phyloP scores from a whole-genome alignment of 1,140 invertebrate species.

The Branchinecta lynchi region DNA sequence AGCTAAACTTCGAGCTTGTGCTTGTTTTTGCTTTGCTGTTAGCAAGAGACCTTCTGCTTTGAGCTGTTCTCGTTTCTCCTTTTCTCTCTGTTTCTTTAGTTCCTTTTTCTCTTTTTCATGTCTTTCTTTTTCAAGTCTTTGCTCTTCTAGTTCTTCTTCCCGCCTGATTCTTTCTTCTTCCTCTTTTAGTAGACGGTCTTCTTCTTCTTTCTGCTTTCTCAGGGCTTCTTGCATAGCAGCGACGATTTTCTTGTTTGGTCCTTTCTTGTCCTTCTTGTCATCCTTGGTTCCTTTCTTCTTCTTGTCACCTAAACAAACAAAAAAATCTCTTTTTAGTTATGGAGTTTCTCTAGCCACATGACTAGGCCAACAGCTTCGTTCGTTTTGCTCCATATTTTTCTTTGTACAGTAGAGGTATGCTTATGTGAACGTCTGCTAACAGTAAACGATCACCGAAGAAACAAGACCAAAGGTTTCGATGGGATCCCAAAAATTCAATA shows the following conservation, averaged over 20 bases:
- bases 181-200: slow-evolving; percentile 56
- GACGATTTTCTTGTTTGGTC: slow-evolving; percentile 57
- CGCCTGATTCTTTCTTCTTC: slow-evolving; percentile 60
- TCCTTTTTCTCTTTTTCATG: slow-evolving; percentile 75
- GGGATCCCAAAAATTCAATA: too few species aligned
- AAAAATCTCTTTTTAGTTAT: slow-evolving; percentile 26
- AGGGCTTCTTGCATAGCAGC: slow-evolving; percentile 77
- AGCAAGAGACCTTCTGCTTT: slow-evolving; percentile 89
- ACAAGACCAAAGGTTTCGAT: too few species aligned
- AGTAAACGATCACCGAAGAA: too few species aligned
- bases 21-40: slow-evolving; percentile 80
- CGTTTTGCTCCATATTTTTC: too few species aligned
- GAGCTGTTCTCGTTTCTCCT: slow-evolving; percentile 75
- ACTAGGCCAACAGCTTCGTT: too few species aligned
- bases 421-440: too few species aligned
- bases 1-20: slow-evolving; percentile 65
- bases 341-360: too few species aligned
- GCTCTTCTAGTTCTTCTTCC: slow-evolving; percentile 54
- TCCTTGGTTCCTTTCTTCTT: slow-evolving; percentile 39
- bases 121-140: slow-evolving; percentile 48
- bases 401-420: too few species aligned
- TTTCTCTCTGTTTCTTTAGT: slow-evolving; percentile 84
- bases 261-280: slow-evolving; percentile 35
- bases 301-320: slow-evolving; percentile 33
- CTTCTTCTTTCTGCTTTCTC: slow-evolving; percentile 73